phyloP scores from a whole-genome alignment of 2,797 vertebrate genomes.

The Cichlasoma orientale region DNA sequence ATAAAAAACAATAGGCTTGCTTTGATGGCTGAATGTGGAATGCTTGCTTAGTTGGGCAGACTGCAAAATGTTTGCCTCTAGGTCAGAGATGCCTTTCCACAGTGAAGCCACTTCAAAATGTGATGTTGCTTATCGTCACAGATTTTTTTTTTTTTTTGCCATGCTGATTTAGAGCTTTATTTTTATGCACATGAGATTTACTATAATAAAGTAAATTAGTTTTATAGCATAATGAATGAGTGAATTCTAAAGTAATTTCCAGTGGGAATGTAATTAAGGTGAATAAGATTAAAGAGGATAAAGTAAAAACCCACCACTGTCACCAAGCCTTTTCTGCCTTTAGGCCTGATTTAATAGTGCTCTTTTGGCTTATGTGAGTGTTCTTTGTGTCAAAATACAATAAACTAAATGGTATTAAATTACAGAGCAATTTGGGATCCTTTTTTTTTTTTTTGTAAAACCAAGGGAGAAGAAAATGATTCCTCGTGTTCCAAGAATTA shows the following conservation, averaged over 20 bases:
- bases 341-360: slow-evolving; percentile 21
- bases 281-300: slow-evolving; percentile 32
- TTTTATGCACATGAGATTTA: slow-evolving; percentile 5
- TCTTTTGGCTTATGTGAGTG: slow-evolving; percentile 28
- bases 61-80: slow-evolving; percentile 66
- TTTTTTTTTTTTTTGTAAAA: slow-evolving; percentile 29
- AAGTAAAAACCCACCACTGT: slow-evolving; percentile 11
- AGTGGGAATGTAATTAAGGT: slow-evolving; percentile 32
- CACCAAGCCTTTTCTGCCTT: slow-evolving; percentile 35
- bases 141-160: neutral
- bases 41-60: slow-evolving; percentile 69
- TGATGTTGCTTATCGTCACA: slow-evolving; percentile 27
- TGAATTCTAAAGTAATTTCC: slow-evolving; percentile 34
- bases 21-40: slow-evolving; percentile 71
- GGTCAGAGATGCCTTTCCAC: slow-evolving; percentile 62
- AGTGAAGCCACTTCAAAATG: slow-evolving; percentile 51
- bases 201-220: neutral
- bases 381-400: slow-evolving; percentile 50
- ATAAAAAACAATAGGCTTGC: slow-evolving; percentile 56
- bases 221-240: slow-evolving; percentile 3
- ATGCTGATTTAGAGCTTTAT: neutral
- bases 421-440: slow-evolving; percentile 45
- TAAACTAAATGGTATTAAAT: slow-evolving; percentile 56
- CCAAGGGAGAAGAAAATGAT: slow-evolving; percentile 23
- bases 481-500: slow-evolving; percentile 40